phyloP scores from a whole-genome alignment of 53 echinoderm and acorn worm species.

The Holothuria leucospilota region DNA sequence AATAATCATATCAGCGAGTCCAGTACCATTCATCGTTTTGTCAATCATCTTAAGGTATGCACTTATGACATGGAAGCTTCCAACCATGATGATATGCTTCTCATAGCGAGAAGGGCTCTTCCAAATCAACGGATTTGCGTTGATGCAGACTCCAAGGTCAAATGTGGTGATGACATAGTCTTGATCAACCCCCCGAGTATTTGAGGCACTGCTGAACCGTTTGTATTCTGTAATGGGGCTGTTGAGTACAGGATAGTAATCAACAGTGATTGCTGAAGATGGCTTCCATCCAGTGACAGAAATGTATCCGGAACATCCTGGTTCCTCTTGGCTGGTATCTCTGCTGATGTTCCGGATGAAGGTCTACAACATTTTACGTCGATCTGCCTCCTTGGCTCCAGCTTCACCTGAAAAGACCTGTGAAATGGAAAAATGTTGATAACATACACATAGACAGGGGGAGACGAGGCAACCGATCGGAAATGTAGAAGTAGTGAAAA shows the following conservation, averaged over 20 bases:
- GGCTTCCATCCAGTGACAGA: conserved; percentile 62
- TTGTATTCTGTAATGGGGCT: conserved; percentile 67
- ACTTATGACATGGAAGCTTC: conserved; percentile 63
- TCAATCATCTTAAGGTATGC: conserved; percentile 75
- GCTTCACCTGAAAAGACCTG: not conserved
- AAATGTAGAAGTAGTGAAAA: too few relatives aligned
- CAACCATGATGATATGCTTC: conserved; percentile 65
- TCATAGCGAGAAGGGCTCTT: conserved; percentile 41
- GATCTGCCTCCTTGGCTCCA: not conserved
- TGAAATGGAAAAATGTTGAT: not conserved
- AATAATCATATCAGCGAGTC: conserved; percentile 54
- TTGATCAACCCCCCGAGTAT: conserved; percentile 62
- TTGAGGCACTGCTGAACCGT: conserved; percentile 53
- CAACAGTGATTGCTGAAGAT: conserved; percentile 53
- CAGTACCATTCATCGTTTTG: conserved; percentile 69
- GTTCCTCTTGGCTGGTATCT: conserved; percentile 39
- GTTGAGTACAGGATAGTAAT: conserved; percentile 77
- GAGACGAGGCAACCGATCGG: not conserved
- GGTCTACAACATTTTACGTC: conserved; percentile 57
- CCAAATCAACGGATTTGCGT: conserved; percentile 64
- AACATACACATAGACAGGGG: not conserved
- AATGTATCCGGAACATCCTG: conserved; percentile 68
- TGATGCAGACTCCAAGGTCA: conserved; percentile 78
- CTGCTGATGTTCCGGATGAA: conserved; percentile 16
- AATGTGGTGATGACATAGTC: conserved; percentile 66